A percentile compares a stretch with the other conserved stretches of the same genome.
Evolutionary conservation across 2,888 invertebrate species (phyloP).

Genomic region (Pedicia rivosa): DNA sequence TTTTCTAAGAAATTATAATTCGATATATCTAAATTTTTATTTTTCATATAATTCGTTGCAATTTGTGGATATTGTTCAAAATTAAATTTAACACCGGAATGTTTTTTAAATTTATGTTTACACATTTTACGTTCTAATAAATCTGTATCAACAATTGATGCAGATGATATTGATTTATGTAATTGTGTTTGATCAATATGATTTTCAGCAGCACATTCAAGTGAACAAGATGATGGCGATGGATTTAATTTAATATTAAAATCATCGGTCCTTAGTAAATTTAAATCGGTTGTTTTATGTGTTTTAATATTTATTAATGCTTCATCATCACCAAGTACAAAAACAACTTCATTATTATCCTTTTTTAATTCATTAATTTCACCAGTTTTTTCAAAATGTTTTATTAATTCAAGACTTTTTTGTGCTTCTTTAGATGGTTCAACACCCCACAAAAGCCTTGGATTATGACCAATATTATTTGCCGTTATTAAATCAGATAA

Average conservation of each 20-base stretch:
- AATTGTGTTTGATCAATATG: too few species aligned
- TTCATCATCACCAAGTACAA: slow-evolving; percentile 56
- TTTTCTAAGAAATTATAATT: slow-evolving; percentile 42
- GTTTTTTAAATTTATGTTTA: slow-evolving; percentile 39
- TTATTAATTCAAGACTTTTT: slow-evolving; percentile 1
- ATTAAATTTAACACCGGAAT: slow-evolving; percentile 57
- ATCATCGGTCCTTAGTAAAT: too few species aligned
- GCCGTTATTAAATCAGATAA: slow-evolving; percentile 28
- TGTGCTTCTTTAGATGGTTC: slow-evolving; percentile 26
- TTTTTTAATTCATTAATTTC: background rate
- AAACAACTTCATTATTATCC: slow-evolving; percentile 34
- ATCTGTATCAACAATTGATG: background rate
- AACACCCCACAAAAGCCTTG: slow-evolving; percentile 25
- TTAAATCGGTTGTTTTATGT: background rate
- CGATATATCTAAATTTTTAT: slow-evolving; percentile 49
- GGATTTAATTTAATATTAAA: too few species aligned
- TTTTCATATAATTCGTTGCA: slow-evolving; percentile 58
- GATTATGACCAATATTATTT: slow-evolving; percentile 20
- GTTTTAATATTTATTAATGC: slow-evolving; percentile 44
- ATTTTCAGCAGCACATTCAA: too few species aligned
- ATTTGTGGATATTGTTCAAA: slow-evolving; percentile 59
- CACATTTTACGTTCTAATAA: slow-evolving; percentile 19
- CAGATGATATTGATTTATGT: background rate
- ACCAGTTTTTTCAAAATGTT: slow-evolving; percentile 1
- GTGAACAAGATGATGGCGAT: slow-evolving; percentile 21